Base-by-base conservation (phyloP, 2,888 invertebrate species). In the Zonitis immaculata region DNA sequence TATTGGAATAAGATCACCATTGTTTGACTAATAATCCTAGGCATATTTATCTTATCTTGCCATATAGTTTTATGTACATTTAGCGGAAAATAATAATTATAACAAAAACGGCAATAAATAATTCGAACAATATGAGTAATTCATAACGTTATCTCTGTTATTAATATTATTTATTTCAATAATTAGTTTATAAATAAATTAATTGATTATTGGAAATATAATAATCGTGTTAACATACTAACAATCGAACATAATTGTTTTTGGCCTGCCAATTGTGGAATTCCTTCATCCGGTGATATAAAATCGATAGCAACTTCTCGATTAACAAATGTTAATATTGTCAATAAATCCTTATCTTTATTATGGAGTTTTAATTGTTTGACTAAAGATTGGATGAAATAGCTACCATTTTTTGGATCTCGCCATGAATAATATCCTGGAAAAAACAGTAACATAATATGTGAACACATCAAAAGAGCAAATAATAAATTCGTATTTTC, bases 311-410 rank as follows among this genome's bases (percentile, higher is more conserved):
- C 87, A 27, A 89, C 86, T 60, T 77, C 80, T 61, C 79, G 79
- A 68, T 76, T 79, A 7, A 83, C 81, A 20, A 78, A 76, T 0
- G 88, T 87, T 67, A 89, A 70, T 63, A 88, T 77, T 22, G 80
- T 78, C 55, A 86, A 68, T 6, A 89, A 72, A 68, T 89, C 87
- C 30, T 76, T 75, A 1, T 67, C 63, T 6, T 77, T 77, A 56
- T 77, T 70, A 53, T 74, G 65, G 4, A 73, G 69, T 49, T 79
- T 75, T 14, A 88, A 65, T 8, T 84, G 82, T 3, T 76, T 66
- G 62, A 83, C 84, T 39, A 89, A 70, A 3, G 84, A 74, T 70
- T 88, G 87, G 47, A 89, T 82, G 67, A 88, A 89, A 85, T 87
- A 88, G 1, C 87, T 85, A 2, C 88, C 88, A 18, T 79, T 78